Base-by-base conservation (phyloP, 64 coral and sea anemone species). In the Hydrozoanthus tunicans region DNA sequence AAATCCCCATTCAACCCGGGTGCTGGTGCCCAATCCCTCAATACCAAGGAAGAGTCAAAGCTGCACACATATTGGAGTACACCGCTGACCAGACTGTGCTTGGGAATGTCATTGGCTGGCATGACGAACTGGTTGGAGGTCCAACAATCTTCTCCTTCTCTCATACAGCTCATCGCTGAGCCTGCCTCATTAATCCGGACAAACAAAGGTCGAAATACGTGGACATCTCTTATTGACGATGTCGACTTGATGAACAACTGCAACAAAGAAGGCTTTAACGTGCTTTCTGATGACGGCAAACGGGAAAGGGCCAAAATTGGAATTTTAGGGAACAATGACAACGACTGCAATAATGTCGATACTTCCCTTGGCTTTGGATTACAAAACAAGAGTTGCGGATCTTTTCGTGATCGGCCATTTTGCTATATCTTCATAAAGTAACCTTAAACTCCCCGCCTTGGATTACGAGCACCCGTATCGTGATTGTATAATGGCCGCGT, bases 51-150 rank as follows among this genome's bases (percentile, higher is more conserved):
- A 9, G 84, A 88, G 84, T 74, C 68, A 1, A 88, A 74, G 5
- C n/a, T 43, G 17, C 84, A 88, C 57, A 88, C 84, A 6, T 88
- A 74, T 56, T 88, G 69, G 84, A 88, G 70, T 53, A 88, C 84
- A 32, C 84, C 84, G 56, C 56, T 88, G 55, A 88, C 84, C 24
- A 72, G 24, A 61, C 11, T 88, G 24, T 88, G 84, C n/a, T 3
- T 88, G 3, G 84, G 84, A 52, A 88, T 62, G 70, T 59, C 54
- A 11, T 43, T 5, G 56, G 17, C 56, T 5, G 2, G 9, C 9
- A 15, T 0, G 4, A 75, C 56, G 0, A 74, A 15, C 4, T 88
- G 84, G 84, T n/a, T 88, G 24, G 83, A 86, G 24, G 73, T 73
- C 17, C 6, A 59, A 86, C 83, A 86, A 3, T 86, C 83, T 0